A percentile compares a stretch with the other conserved stretches of the same genome.
These are phyloP conservation scores for Watsonalla cultraria DNA, from an alignment of 2,888 invertebrate genomes.

Conservation along the genomic window DNA sequence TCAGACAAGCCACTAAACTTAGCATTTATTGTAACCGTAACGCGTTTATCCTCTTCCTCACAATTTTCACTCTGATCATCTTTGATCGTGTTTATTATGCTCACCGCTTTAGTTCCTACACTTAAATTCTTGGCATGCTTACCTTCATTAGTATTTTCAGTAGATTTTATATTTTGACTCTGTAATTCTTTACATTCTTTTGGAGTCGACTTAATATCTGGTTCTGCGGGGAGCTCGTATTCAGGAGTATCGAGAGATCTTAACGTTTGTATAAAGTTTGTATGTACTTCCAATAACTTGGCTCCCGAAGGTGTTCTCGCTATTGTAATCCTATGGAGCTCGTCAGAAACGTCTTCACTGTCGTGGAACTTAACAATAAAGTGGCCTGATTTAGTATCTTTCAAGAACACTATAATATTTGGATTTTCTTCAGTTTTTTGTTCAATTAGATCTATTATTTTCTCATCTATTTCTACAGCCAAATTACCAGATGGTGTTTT, in stretches of 20 bases:
- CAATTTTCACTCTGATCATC: too few relatives aligned
- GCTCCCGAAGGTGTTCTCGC: slow-evolving; percentile 28
- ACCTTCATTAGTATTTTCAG: background rate
- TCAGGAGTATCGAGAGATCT: slow-evolving; percentile 1
- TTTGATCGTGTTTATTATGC: too few relatives aligned
- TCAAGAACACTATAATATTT: slow-evolving; percentile 15
- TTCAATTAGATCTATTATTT: background rate
- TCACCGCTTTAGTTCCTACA: background rate
- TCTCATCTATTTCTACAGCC: slow-evolving; percentile 22
- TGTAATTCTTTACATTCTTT: background rate
- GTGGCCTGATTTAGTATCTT: background rate
- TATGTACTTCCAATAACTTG: slow-evolving; percentile 20
- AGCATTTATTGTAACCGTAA: too few relatives aligned
- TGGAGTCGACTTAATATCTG: background rate
- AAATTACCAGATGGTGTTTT: slow-evolving; percentile 31
- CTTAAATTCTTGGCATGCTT: background rate
- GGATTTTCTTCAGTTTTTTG: slow-evolving; percentile 15
- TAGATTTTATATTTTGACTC: background rate
- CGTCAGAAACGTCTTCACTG: background rate
- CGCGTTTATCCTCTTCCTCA: too few relatives aligned
- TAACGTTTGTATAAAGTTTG: slow-evolving; percentile 12
- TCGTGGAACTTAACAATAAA: background rate
- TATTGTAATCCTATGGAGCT: slow-evolving; percentile 5
- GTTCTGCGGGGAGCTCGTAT: background rate
- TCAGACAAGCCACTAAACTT: too few relatives aligned